These are phyloP conservation scores for Malurus splendens DNA, from an alignment of 2,797 vertebrate genomes.

Conservation along the genomic window DNA sequence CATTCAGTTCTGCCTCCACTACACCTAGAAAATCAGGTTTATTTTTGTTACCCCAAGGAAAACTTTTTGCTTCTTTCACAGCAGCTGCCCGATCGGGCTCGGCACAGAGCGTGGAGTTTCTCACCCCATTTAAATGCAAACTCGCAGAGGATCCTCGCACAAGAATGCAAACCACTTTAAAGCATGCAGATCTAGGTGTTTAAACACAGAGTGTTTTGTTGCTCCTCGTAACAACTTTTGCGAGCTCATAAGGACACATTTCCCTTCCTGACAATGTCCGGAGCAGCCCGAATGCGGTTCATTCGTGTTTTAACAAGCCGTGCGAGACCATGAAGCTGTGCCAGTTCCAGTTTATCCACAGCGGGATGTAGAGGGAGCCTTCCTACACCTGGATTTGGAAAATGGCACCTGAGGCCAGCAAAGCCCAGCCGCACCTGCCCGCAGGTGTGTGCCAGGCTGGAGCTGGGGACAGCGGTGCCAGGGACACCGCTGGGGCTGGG, in stretches of 20 bases:
- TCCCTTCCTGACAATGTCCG: not conserved
- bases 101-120: not conserved
- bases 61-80: fast-evolving
- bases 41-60: not conserved
- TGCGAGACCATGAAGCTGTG: not conserved
- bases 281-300: not conserved
- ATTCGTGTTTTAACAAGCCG: fast-evolving
- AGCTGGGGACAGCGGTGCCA: not conserved
- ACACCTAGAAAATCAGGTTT: not conserved
- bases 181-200: not conserved
- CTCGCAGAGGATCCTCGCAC: not conserved
- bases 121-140: not conserved
- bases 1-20: not conserved
- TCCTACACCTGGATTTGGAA: not conserved
- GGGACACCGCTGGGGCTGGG: fast-evolving
- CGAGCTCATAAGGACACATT: not conserved
- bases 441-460: not conserved
- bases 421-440: not conserved
- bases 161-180: not conserved
- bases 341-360: fast-evolving
- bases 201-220: fast-evolving
- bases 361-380: fast-evolving
- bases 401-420: not conserved
- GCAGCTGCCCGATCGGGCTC: not conserved
- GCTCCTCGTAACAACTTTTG: not conserved